A percentile compares a stretch with the other conserved stretches of the same genome.
Conservation (phyloP, 2,888 invertebrate species). For the Agrotis exclamationis region DNA sequence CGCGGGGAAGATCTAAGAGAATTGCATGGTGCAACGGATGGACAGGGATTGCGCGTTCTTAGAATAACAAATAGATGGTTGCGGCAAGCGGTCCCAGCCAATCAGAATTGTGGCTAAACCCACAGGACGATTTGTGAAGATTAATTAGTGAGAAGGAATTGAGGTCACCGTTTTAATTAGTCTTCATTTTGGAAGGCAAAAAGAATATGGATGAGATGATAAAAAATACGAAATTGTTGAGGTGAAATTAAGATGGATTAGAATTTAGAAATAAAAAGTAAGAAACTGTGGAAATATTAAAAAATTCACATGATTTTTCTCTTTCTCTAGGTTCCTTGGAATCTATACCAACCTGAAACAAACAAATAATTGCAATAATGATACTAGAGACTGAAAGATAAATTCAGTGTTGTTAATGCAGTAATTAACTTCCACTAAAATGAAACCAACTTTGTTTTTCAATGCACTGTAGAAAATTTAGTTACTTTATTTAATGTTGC, state of each 20-base stretch:
- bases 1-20: conserved; percentile 71
- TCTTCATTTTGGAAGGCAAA: conserved; percentile 44
- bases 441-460: neutral
- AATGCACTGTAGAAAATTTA: neutral
- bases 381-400: neutral
- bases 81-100: conserved; percentile 75
- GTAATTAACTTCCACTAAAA: too few species aligned
- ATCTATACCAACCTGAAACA: neutral
- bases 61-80: conserved; percentile 82
- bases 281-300: neutral
- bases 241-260: conserved; percentile 30
- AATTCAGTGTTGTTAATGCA: too few species aligned
- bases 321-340: neutral
- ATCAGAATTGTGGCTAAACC: conserved; percentile 75
- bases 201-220: conserved; percentile 47
- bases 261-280: neutral
- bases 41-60: conserved; percentile 77
- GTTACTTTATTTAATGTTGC: neutral
- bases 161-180: conserved; percentile 61
- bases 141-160: conserved; percentile 80
- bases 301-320: neutral
- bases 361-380: neutral
- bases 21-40: conserved; percentile 82
- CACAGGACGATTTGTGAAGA: conserved; percentile 79
- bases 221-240: conserved; percentile 32